Evolutionary conservation across 1,140 invertebrate species (phyloP), one percentile per base, ranked within the genome.

Genomic region (Heliconius eleuchia): DNA sequence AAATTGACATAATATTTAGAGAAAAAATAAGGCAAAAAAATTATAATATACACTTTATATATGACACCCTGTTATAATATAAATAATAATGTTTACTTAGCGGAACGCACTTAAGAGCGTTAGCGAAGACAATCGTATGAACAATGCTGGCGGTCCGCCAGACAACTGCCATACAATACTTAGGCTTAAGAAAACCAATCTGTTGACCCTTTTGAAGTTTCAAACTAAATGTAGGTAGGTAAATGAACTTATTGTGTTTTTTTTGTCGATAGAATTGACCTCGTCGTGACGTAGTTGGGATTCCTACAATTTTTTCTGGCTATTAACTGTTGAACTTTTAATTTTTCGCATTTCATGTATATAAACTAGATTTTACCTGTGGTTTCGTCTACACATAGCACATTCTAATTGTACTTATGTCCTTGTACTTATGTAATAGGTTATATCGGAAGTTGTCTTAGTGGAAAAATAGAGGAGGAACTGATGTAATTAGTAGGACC

Each of bases 71-170:
- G 27, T n/a, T 66, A 66, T 30, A n/a, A 30, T 27, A n/a, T 66
- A 66, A 66, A 55, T 76, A 66, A 74, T 55, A 30, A 55, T 76
- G 74, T 76, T 76, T 76, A 66, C 57, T 60, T 66, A 39, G 55
- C 30, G 74, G 37, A 42, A 66, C 74, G 34, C 52, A 57, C 34
- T 76, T 66, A 76, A 76, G 11, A 76, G 27, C 57, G 60, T n/a
- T 75, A 19, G 30, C 30, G 37, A 70, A 76, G 37, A 76, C 74
- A 76, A 76, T 76, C 57, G 74, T 4, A 57, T 39, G 60, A 30
- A 66, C 60, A 57, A 57, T 57, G 37, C 50, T 76, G 74, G 74
- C 74, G 7, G 19, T 3, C 3, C 34, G 74, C 74, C 74, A 76
- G 30, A 4, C 19, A 60, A 76, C 57, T 76, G 74, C 19, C 74